phyloP scores from a whole-genome alignment of 1,140 invertebrate species.

The Camponotus vicinus region DNA sequence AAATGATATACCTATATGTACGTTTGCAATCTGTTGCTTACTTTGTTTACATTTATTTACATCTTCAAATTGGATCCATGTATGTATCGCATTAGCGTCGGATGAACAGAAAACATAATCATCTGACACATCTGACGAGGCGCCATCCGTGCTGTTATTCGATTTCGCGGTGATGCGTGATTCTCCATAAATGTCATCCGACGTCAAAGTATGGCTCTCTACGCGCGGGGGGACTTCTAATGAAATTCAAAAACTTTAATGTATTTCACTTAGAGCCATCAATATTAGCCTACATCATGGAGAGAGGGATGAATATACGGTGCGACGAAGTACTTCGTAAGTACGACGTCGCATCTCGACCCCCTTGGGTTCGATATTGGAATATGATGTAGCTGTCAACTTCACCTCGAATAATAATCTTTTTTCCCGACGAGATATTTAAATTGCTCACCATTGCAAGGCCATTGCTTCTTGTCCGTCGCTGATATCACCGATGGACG shows the following conservation, averaged over 20 bases:
- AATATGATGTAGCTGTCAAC: slow-evolving; percentile 75
- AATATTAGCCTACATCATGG: slow-evolving; percentile 62
- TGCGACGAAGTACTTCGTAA: slow-evolving; percentile 31
- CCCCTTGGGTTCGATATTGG: slow-evolving; percentile 70
- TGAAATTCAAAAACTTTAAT: slow-evolving; percentile 66
- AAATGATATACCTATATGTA: neutral
- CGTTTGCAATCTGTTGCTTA: neutral
- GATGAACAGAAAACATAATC: slow-evolving; percentile 47
- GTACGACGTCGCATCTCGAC: slow-evolving; percentile 56
- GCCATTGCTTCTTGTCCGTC: slow-evolving; percentile 68
- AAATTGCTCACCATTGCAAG: slow-evolving; percentile 72
- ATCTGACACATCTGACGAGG: slow-evolving; percentile 21
- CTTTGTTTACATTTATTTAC: slow-evolving; percentile 10
- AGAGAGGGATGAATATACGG: slow-evolving; percentile 46
- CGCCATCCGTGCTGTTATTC: slow-evolving; percentile 36
- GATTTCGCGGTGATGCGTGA: slow-evolving; percentile 52
- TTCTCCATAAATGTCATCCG: slow-evolving; percentile 43
- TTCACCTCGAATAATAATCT: slow-evolving; percentile 77
- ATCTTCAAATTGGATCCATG: neutral
- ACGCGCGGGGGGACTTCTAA: slow-evolving; percentile 6
- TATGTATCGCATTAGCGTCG: slow-evolving; percentile 23
- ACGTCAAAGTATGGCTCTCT: neutral
- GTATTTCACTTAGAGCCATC: slow-evolving; percentile 70
- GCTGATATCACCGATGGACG: slow-evolving; percentile 58
- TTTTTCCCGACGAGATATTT: slow-evolving; percentile 73